phyloP scores from a whole-genome alignment of 2,888 invertebrate genomes.

The Arctia plantaginis region DNA sequence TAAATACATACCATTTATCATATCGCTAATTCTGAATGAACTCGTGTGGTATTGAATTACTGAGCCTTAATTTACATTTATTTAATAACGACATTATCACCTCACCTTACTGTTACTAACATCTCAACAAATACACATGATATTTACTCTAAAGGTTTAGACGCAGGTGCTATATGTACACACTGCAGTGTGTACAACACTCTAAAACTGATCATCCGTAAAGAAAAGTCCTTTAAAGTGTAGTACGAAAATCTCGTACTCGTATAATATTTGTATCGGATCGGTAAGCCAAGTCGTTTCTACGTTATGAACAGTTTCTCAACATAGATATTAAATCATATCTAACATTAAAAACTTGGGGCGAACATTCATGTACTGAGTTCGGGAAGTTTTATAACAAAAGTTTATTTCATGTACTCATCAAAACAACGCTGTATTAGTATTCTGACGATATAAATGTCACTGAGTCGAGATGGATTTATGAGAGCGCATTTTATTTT shows the following conservation, averaged over 20 bases:
- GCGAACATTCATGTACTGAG: conserved; percentile 25
- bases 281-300: not conserved
- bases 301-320: not conserved
- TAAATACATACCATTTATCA: not conserved
- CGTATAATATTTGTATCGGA: conserved; percentile 5
- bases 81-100: not conserved
- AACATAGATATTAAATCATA: conserved; percentile 18
- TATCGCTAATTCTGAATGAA: no score
- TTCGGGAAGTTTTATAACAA: conserved; percentile 25
- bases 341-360: conserved; percentile 27
- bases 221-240: not conserved
- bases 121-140: not conserved
- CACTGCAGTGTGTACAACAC: no score
- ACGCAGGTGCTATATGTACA: not conserved
- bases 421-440: conserved; percentile 16
- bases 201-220: no score
- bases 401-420: conserved; percentile 28
- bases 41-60: no score
- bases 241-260: not conserved
- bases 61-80: no score
- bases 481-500: conserved; percentile 22
- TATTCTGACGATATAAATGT: conserved; percentile 28
- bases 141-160: not conserved
- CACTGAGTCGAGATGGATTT: conserved; percentile 32
- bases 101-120: not conserved